These are phyloP conservation scores for Poeciliopsis occidentalis DNA, from an alignment of 2,113 vertebrate species.

Conservation along the genomic window DNA sequence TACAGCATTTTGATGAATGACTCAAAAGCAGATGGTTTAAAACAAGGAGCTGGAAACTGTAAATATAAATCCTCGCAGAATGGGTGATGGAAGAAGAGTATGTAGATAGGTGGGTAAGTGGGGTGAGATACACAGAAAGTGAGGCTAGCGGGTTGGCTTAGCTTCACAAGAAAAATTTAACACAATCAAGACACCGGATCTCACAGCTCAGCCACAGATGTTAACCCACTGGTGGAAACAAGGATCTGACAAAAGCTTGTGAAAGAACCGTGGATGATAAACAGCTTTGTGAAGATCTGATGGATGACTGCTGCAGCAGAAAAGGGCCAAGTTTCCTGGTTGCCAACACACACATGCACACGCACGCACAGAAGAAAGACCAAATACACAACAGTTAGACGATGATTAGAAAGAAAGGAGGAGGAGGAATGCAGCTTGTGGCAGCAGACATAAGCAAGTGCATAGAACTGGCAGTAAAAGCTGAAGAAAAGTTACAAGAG, in stretches of 20 bases:
- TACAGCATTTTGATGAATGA: too few relatives aligned
- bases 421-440: background rate
- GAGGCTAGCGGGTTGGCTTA: background rate
- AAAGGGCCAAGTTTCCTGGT: background rate
- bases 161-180: background rate
- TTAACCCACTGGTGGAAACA: background rate
- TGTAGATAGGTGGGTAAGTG: too few relatives aligned
- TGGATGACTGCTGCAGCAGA: background rate
- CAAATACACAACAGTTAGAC: background rate
- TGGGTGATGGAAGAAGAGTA: too few relatives aligned
- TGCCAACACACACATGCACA: background rate
- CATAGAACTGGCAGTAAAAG: background rate
- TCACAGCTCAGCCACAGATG: background rate
- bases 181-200: background rate
- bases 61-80: too few relatives aligned
- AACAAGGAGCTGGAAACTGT: too few relatives aligned
- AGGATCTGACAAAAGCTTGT: background rate
- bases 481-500: too few relatives aligned
- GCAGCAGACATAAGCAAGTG: background rate
- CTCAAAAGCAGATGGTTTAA: too few relatives aligned
- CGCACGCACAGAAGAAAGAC: background rate
- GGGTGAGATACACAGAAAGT: background rate
- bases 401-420: background rate
- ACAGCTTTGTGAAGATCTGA: background rate
- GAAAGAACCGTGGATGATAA: background rate